phyloP scores from a whole-genome alignment of 2,797 vertebrate genomes.

The Sebastes matsubarae region DNA sequence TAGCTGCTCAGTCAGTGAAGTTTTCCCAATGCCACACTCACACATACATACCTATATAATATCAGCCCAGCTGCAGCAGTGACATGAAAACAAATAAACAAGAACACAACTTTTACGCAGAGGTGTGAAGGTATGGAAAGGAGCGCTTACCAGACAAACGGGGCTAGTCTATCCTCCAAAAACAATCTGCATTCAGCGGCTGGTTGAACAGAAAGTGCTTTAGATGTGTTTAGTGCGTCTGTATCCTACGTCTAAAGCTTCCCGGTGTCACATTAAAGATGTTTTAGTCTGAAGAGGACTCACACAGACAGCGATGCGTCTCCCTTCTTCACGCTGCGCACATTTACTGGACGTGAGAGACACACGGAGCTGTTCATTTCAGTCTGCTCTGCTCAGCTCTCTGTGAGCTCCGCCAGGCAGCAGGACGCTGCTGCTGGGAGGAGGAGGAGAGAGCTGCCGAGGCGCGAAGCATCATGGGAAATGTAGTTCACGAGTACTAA shows the following conservation, averaged over 20 bases:
- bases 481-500: slow-evolving; percentile 51
- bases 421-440: slow-evolving; percentile 52
- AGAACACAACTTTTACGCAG: slow-evolving; percentile 53
- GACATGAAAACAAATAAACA: not conserved
- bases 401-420: slow-evolving; percentile 44
- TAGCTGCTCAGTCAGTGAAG: slow-evolving; percentile 23
- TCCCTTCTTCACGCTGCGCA: slow-evolving; percentile 44
- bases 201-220: slow-evolving; percentile 36
- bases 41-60: not conserved
- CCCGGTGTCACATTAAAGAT: not conserved
- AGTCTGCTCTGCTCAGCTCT: slow-evolving; percentile 35
- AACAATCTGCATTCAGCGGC: slow-evolving; percentile 42
- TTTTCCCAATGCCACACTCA: slow-evolving; percentile 35
- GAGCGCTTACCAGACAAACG: slow-evolving; percentile 61
- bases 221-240: slow-evolving; percentile 18
- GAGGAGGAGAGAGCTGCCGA: slow-evolving; percentile 53
- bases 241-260: not conserved
- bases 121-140: not conserved
- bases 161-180: slow-evolving; percentile 42
- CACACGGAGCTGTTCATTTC: slow-evolving; percentile 51
- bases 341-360: slow-evolving; percentile 43
- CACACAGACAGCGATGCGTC: not conserved
- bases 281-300: not conserved
- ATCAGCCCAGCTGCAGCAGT: not conserved
- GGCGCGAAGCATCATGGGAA: slow-evolving; percentile 71